Conservation (phyloP, 2,797 vertebrate species). For the Chelidonichthys spinosus region DNA sequence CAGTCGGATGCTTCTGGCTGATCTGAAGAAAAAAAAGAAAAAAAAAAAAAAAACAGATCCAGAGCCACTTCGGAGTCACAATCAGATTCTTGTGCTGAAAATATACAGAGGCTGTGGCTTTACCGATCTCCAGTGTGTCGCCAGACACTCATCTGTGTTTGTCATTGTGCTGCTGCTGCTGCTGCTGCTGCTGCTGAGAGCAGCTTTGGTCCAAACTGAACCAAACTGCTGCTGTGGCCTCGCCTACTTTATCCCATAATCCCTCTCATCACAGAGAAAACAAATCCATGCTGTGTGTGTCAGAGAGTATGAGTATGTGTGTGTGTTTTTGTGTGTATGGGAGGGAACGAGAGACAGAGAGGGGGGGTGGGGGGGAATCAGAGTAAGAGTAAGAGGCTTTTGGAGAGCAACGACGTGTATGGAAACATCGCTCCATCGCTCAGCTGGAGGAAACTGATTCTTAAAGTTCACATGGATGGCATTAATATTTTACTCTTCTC, state of each 20-base stretch:
- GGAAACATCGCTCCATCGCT: constrained; percentile 42
- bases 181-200: constrained; percentile 47
- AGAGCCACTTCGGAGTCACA: constrained; percentile 52
- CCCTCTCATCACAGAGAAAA: constrained; percentile 85
- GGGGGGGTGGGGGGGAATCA: constrained; percentile 19
- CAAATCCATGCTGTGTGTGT: constrained; percentile 81
- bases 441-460: constrained; percentile 32
- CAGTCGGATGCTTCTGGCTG: constrained; percentile 27
- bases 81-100: constrained; percentile 52
- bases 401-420: constrained; percentile 45
- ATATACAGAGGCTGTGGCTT: constrained; percentile 6
- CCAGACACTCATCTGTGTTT: constrained; percentile 66
- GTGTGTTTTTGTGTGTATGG: background rate
- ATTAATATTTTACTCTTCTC: constrained; percentile 29
- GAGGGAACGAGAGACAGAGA: constrained; percentile 47
- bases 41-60: constrained; percentile 46
- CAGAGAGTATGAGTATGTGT: constrained; percentile 27
- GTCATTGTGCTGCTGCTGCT: constrained; percentile 74
- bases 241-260: constrained; percentile 83
- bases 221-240: constrained; percentile 76
- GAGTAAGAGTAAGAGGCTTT: constrained; percentile 78
- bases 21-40: constrained; percentile 48
- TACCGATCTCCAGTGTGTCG: constrained; percentile 55
- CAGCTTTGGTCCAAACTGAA: constrained; percentile 79
- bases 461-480: constrained; percentile 38